Percentiles rank a stretch among this genome's conserved stretches.
These are phyloP conservation scores for Reticulitermes lucifugus DNA, from an alignment of 2,888 invertebrate species.

Conservation along the genomic window DNA sequence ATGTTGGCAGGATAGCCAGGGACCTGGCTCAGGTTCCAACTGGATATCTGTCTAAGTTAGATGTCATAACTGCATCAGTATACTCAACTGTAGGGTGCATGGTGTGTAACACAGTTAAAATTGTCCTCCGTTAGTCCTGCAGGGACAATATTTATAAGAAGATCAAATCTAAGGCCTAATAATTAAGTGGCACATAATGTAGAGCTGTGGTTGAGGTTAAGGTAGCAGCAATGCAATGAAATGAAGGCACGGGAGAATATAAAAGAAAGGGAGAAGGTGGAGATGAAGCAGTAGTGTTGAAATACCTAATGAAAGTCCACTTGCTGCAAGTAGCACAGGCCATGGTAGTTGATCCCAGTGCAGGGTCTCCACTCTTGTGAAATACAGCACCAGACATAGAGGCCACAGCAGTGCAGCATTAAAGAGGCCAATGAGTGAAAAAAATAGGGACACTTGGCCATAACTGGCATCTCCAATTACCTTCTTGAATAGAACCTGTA, in stretches of 20 bases:
- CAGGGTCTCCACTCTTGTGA: slow-evolving; percentile 87
- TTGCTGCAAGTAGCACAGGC: slow-evolving; percentile 84
- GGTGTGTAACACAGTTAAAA: too few species aligned
- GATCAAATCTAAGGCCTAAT: too few species aligned
- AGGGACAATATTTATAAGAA: too few species aligned
- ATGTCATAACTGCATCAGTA: too few species aligned
- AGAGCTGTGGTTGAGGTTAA: too few species aligned
- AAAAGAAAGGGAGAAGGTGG: neutral
- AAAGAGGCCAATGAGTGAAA: slow-evolving; percentile 89
- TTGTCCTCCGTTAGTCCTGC: too few species aligned
- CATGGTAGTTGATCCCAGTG: slow-evolving; percentile 89
- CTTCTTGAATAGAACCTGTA: slow-evolving; percentile 93
- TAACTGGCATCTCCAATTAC: slow-evolving; percentile 93
- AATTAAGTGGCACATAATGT: too few species aligned
- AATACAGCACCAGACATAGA: slow-evolving; percentile 85
- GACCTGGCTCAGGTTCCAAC: too few species aligned
- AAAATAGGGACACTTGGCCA: slow-evolving; percentile 93
- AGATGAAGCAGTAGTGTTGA: neutral
- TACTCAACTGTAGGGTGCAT: too few species aligned
- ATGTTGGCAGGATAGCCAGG: too few species aligned
- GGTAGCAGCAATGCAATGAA: neutral
- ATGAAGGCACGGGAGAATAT: neutral
- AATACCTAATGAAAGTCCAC: slow-evolving; percentile 80
- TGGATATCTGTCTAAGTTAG: too few species aligned
- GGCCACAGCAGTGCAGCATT: slow-evolving; percentile 93